Percentiles rank a stretch among this genome's conserved stretches.
Conservation (phyloP, 2,797 vertebrate genomes). For the Cuniculus paca region DNA sequence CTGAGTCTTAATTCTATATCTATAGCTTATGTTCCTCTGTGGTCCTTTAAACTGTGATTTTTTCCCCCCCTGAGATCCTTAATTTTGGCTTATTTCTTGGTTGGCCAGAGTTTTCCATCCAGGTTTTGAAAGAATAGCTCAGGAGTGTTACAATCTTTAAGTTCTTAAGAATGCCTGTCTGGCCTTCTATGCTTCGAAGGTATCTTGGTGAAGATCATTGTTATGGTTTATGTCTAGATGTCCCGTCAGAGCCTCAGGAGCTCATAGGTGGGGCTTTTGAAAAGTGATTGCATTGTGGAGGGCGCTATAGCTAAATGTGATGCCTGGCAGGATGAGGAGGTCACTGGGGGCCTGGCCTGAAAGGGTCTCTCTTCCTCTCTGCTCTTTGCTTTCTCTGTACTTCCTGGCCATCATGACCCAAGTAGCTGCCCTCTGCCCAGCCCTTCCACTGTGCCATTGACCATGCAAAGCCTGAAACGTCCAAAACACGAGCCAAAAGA, state of each 20-base stretch:
- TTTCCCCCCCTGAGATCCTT: background rate
- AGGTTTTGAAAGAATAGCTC: background rate
- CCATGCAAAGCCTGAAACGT: background rate
- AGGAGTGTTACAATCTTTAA: background rate
- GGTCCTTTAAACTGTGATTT: background rate
- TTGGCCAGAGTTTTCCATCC: background rate
- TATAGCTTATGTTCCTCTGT: background rate
- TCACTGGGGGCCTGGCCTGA: background rate
- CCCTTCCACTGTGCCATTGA: background rate
- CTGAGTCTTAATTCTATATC: background rate
- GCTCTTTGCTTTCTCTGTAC: background rate
- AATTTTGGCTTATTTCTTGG: constrained; percentile 1
- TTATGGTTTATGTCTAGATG: background rate
- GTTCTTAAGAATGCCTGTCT: background rate
- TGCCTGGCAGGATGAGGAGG: background rate
- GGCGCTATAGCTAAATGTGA: background rate
- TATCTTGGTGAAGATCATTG: background rate
- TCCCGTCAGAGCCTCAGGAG: background rate
- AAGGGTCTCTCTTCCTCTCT: background rate
- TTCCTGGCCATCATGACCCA: background rate
- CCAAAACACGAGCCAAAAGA: background rate
- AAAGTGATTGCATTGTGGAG: background rate
- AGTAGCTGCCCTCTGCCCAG: background rate
- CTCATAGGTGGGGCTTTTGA: background rate
- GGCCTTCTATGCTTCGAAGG: background rate